Evolutionary conservation across 2,888 invertebrate genomes (phyloP), one percentile per base, ranked within the genome.

Genomic region (Archips crataeganus): DNA sequence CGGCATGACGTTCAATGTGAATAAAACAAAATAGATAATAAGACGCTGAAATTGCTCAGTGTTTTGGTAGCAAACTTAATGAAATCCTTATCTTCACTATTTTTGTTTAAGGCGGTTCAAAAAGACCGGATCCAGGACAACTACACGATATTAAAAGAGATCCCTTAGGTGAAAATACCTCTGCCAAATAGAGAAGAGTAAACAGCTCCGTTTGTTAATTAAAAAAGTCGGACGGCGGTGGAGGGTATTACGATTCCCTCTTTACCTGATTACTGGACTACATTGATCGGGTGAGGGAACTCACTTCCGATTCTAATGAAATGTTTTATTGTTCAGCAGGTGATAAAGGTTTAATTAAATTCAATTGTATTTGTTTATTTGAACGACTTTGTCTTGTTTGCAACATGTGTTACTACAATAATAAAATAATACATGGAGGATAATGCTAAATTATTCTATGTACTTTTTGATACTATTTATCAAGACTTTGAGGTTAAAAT

Each of bases 181-280:
- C 66, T 63, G 63, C 70, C 54, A 74, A 69, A 70, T 70, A 70
- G 70, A 75, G 45, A 74, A 70, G 68, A 74, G 74, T 70, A 74
- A 77, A 75, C 71, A 69, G 77, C 75, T 75, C 79, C 77, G 76
- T 77, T 39, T 81, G 82, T 82, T 84, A 83, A 84, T 84, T 84
- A 83, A 83, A 84, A 84, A 84, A 83, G 80, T 80, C 81, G 71
- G 79, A 76, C 77, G 79, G 79, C 78, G 78, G 79, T 79, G 76
- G 79, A 74, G 78, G 79, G 81, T 77, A 80, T 82, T 79, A 79
- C 70, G 74, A 71, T 47, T 77, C 78, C 78, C 76, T 78, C 77
- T 79, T 82, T 80, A 79, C 77, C 80, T 83, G 80, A 82, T 83
- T 81, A 81, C 79, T 76, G 76, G 72, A 78, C 75, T 76, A 79